Evolutionary conservation across 2,113 vertebrate genomes (phyloP), one percentile per base, ranked within the genome.

Genomic region (Mobula birostris): DNA sequence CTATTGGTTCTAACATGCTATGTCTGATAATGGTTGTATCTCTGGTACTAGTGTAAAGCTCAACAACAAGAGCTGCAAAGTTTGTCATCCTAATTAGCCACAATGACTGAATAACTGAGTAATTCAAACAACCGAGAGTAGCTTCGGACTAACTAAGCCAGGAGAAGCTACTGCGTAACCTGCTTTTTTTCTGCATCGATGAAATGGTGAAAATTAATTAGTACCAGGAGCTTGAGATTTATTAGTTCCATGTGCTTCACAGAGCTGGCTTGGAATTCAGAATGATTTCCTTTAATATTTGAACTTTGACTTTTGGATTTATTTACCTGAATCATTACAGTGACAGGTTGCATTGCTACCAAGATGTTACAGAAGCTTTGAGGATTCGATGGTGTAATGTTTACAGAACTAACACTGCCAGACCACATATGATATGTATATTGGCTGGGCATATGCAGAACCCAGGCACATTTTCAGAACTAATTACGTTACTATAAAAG

Each of bases 271-370:
- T 90, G 29, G 85, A 90, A 68, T 90, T 66, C 61, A 9, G n/a
- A 61, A 63, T 29, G 56, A 17, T 90, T 90, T 66, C 85, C 61
- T 17, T 90, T 32, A 90, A 66, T 56, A 90, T 66, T 90, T 90
- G 85, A 61, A 66, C 29, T 90, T 68, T 66, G 85, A 90, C 27
- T 66, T 90, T 90, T 90, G 85, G 61, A 90, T 90, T 90, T n/a
- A 90, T 90, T 90, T 90, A 90, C 85, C 85, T 32, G 15, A 90
- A 90, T 90, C 14, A 83, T 83, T 83, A 27, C 48, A 66, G 6
- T 90, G 83, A 63, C 83, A 88, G 58, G 83, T 68, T 66, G 12
- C 61, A n/a, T 88, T 88, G 83, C 83, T 88, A 63, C 83, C 83
- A 27, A 88, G 29, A n/a, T 63, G 85, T 90, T 17, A 68, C 15